A percentile compares a stretch with the other conserved stretches of the same genome.
Conservation (phyloP, 1,140 invertebrate genomes). For the Meloidogyne floridensis region DNA sequence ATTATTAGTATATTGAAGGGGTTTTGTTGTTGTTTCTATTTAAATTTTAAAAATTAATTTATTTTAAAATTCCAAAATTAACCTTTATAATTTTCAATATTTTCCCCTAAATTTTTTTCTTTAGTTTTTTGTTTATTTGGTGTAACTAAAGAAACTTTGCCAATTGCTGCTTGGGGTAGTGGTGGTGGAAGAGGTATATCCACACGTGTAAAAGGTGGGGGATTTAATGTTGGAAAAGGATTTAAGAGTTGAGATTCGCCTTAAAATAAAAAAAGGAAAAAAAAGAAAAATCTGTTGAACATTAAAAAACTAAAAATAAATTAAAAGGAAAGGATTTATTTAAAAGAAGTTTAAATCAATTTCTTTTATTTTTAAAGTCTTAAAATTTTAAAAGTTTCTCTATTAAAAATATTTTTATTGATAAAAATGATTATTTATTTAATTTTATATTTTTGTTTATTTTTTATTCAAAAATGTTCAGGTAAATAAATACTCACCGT, state of each 20-base stretch:
- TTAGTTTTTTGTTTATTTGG: not conserved
- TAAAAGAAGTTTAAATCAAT: not conserved
- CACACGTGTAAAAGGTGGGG: not conserved
- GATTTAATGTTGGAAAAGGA: not conserved
- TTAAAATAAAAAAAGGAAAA: not conserved
- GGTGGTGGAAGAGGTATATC: not conserved
- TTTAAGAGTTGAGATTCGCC: not conserved
- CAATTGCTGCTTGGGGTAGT: not conserved
- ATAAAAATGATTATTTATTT: not conserved
- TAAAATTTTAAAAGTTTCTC: no score
- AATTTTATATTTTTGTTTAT: not conserved
- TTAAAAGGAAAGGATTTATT: not conserved
- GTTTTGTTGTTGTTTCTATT: no score
- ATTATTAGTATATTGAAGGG: no score
- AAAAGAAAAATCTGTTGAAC: no score
- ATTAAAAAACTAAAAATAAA: not conserved
- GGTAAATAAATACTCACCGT: not conserved
- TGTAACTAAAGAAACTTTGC: slow-evolving; percentile 1
- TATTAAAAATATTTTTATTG: no score
- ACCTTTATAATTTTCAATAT: not conserved
- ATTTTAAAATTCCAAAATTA: not conserved
- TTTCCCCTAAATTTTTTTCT: not conserved
- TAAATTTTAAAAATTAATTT: not conserved
- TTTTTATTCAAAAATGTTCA: slow-evolving; percentile 3
- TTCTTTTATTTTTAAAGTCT: not conserved